phyloP scores from a whole-genome alignment of 2,888 invertebrate genomes.

The Plebejus melissa region DNA sequence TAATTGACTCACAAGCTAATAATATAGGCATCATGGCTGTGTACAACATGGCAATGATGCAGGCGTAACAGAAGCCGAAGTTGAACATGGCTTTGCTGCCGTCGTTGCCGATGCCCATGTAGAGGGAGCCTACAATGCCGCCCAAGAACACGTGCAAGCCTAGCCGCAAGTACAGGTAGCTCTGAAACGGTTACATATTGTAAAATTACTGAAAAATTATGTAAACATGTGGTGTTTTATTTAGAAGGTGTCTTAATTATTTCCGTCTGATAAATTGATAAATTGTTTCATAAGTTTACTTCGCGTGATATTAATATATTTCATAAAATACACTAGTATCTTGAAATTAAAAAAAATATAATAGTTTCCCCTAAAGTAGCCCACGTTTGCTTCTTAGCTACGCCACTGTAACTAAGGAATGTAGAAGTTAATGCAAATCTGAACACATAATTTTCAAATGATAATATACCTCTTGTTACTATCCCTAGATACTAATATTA shows the following conservation, averaged over 20 bases:
- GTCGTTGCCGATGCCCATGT: conserved; percentile 86
- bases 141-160: conserved; percentile 84
- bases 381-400: neutral
- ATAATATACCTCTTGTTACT: neutral
- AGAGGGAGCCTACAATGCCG: conserved; percentile 83
- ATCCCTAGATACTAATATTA: neutral
- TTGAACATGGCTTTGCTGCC: conserved; percentile 90
- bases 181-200: conserved; percentile 61
- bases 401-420: neutral
- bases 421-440: neutral
- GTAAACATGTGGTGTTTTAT: no score
- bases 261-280: no score
- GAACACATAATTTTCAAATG: neutral
- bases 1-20: conserved; percentile 84
- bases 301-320: no score
- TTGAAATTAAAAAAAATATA: neutral
- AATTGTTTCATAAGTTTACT: no score
- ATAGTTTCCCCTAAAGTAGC: neutral
- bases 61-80: conserved; percentile 90
- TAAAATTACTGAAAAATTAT: no score
- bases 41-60: conserved; percentile 88
- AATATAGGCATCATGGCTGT: conserved; percentile 90
- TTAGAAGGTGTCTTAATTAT: no score
- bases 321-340: no score
- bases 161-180: conserved; percentile 84